Conservation (phyloP, 2,797 vertebrate species). For the Eremophila alpestris region DNA sequence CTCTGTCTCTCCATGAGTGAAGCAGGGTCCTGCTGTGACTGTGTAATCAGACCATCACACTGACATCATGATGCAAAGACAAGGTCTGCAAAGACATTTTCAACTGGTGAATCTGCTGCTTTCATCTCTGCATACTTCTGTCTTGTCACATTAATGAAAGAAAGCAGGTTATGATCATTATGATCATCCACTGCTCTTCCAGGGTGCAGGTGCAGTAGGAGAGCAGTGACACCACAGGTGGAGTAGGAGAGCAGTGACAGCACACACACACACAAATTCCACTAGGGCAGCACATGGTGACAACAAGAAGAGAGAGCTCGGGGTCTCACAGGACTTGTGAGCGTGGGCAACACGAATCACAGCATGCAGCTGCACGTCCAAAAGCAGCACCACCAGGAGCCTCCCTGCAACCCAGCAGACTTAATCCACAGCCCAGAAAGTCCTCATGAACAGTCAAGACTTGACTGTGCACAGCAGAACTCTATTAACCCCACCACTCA, state of each 20-base stretch:
- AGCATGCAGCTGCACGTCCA: background rate
- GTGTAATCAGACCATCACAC: background rate
- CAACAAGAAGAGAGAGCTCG: rapidly evolving
- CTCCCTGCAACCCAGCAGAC: background rate
- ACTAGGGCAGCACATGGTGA: background rate
- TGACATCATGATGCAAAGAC: background rate
- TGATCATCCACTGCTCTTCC: background rate
- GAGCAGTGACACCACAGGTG: background rate
- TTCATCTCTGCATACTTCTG: background rate
- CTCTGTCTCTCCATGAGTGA: background rate
- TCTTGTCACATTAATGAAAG: background rate
- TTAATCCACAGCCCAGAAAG: background rate
- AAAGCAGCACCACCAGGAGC: background rate
- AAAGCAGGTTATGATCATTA: background rate
- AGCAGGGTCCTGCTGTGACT: background rate
- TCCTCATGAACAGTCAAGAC: background rate
- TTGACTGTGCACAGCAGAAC: background rate
- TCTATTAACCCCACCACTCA: background rate
- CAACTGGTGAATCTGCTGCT: background rate
- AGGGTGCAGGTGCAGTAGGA: background rate
- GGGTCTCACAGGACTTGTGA: background rate
- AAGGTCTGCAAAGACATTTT: background rate
- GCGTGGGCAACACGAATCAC: background rate
- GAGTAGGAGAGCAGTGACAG: background rate
- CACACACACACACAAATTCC: background rate